Evolutionary conservation across 2,797 vertebrate genomes (phyloP).

Genomic region (Chelidonichthys spinosus): DNA sequence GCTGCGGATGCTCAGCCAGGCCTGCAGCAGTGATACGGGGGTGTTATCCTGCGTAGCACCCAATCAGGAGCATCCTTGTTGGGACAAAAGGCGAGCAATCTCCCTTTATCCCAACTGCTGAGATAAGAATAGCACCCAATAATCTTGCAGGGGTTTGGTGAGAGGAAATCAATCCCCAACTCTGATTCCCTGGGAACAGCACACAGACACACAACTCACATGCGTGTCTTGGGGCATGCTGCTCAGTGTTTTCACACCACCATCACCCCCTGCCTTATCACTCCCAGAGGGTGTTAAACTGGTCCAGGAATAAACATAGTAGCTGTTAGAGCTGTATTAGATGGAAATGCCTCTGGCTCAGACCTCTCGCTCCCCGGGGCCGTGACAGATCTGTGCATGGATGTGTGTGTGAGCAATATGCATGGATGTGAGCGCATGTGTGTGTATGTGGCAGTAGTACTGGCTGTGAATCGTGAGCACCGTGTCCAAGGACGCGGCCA

Average conservation of each 20-base stretch:
- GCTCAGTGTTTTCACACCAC: slow-evolving; percentile 49
- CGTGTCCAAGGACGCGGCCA: slow-evolving; percentile 70
- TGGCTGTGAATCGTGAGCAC: slow-evolving; percentile 54
- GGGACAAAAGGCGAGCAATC: slow-evolving; percentile 24
- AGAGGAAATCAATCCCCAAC: slow-evolving; percentile 22
- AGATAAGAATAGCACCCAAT: slow-evolving; percentile 43
- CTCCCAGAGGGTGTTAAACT: slow-evolving; percentile 62
- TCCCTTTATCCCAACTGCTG: slow-evolving; percentile 30
- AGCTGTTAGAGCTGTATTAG: slow-evolving; percentile 64
- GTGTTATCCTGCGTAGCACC: slow-evolving; percentile 12
- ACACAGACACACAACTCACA: slow-evolving; percentile 9
- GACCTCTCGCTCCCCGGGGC: slow-evolving; percentile 50
- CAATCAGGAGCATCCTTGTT: slow-evolving; percentile 21
- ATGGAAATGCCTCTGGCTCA: slow-evolving; percentile 61
- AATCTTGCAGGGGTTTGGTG: slow-evolving; percentile 35
- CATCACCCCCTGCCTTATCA: slow-evolving; percentile 30
- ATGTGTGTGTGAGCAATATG: slow-evolving; percentile 5
- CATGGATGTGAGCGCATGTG: slow-evolving; percentile 2
- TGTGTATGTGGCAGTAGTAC: slow-evolving; percentile 1
- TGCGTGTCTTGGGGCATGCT: slow-evolving; percentile 37
- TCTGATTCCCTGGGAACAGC: slow-evolving; percentile 22
- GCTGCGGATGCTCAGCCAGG: slow-evolving; percentile 7
- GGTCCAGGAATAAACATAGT: slow-evolving; percentile 65
- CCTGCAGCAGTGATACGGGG: not conserved
- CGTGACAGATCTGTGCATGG: slow-evolving; percentile 35